Evolutionary conservation across 2,113 vertebrate species (phyloP), one percentile per base, ranked within the genome.

Genomic region (Macquaria australasica): DNA sequence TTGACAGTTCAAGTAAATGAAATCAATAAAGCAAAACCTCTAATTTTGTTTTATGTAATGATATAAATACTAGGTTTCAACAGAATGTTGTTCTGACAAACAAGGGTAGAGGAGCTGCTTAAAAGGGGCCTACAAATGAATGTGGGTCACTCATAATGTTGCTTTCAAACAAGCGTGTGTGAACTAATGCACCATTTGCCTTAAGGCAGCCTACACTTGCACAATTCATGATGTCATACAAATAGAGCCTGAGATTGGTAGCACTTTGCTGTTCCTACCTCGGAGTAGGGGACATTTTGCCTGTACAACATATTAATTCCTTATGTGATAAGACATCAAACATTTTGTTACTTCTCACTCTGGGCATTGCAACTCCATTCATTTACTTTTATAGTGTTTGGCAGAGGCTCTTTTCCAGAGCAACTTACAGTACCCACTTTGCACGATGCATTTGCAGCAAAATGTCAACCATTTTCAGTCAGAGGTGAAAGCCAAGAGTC

Each of bases 131-230:
- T 14, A 34, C 7, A 53, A 72, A 79, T 83, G 70, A 87, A 93
- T 92, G 81, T 92, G 77, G 91, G 90, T 90, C 91, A 88, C 69
- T 85, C 58, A 78, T 89, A 80, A 82, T 73, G 80, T 75, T 67
- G 62, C 83, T 86, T 88, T 91, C 68, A 83, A 79, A 88, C 43
- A 83, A 87, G 77, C 73, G 85, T 89, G 81, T 83, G 84, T 84
- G 81, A 93, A 63, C 82, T 89, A 88, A 92, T 90, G 87, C 86
- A 85, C 41, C 67, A 74, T 84, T 84, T 87, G 85, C 90, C 87
- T 79, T 53, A 41, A 66, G 82, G 91, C 80, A 71, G 73, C 60
- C 70, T 83, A 73, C 58, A 77, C 56, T 45, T 87, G 79, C 28
- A 59, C 74, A 79, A 71, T 66, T 82, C 75, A 70, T 77, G 81